phyloP scores from a whole-genome alignment of 2,113 vertebrate genomes.

The Abramis brama region DNA sequence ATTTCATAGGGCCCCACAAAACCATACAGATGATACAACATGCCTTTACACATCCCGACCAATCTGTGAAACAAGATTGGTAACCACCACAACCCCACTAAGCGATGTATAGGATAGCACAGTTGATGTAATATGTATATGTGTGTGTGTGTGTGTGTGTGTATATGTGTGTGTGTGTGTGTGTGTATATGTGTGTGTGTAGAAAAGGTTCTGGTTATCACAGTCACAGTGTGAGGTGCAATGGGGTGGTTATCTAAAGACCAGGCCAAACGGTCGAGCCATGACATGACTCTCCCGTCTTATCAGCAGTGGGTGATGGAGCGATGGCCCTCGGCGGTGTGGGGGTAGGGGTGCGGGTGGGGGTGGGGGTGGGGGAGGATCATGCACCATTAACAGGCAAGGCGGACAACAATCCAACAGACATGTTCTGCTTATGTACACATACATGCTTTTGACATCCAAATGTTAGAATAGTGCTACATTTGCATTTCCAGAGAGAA shows the following conservation, averaged over 20 bases:
- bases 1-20: not conserved
- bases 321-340: conserved; percentile 13
- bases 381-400: conserved; percentile 9
- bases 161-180: conserved; percentile 10
- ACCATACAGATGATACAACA: not conserved
- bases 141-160: not conserved
- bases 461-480: not conserved
- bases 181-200: not conserved
- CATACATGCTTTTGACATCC: not conserved
- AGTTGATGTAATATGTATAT: not conserved
- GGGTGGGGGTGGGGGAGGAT: conserved; percentile 30
- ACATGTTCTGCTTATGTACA: not conserved
- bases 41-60: not conserved
- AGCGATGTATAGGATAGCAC: not conserved
- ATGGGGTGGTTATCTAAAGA: conserved; percentile 43
- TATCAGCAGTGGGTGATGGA: conserved; percentile 45
- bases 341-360: conserved; percentile 24
- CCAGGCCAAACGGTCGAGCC: conserved; percentile 42
- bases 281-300: conserved; percentile 45
- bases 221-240: conserved; percentile 34
- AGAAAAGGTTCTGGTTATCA: conserved; percentile 38
- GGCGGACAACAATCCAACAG: not conserved
- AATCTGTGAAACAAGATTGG: not conserved
- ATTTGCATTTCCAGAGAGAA: not conserved
- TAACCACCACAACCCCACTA: not conserved